These are phyloP conservation scores for Gryllus bimaculatus DNA, from an alignment of 1,140 invertebrate species.

Conservation along the genomic window DNA sequence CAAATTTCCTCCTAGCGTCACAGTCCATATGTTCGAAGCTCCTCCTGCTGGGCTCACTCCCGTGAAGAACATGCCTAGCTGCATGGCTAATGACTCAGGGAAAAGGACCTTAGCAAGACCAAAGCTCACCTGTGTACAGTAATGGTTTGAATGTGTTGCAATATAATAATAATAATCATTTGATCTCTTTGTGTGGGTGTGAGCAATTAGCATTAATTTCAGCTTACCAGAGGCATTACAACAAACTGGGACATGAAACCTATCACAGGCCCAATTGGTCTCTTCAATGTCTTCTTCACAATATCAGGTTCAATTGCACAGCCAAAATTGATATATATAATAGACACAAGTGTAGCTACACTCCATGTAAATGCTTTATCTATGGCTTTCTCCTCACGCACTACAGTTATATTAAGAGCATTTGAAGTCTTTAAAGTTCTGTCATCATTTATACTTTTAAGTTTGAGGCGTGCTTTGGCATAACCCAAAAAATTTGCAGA, in stretches of 20 bases:
- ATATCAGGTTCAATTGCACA: conserved; percentile 74
- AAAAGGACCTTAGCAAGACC: conserved; percentile 62
- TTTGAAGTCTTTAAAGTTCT: conserved; percentile 28
- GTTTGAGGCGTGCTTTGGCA: conserved; percentile 31
- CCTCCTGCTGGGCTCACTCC: conserved; percentile 86
- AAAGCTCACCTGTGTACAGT: conserved; percentile 59
- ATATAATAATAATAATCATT: not conserved
- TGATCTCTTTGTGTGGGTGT: not conserved
- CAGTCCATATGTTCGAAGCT: conserved; percentile 92
- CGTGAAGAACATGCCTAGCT: conserved; percentile 83
- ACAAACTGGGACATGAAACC: conserved; percentile 77
- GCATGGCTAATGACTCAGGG: conserved; percentile 54
- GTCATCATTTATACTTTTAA: conserved; percentile 24
- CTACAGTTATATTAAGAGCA: conserved; percentile 42
- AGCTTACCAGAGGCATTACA: conserved; percentile 78
- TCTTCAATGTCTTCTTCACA: conserved; percentile 56
- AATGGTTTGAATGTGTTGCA: not conserved
- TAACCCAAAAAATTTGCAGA: conserved; percentile 54
- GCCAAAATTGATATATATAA: conserved; percentile 89
- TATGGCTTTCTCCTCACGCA: conserved; percentile 50
- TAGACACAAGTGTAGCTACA: conserved; percentile 65
- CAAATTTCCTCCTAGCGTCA: conserved; percentile 77
- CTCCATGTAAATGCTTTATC: conserved; percentile 69
- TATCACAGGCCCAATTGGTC: conserved; percentile 73
- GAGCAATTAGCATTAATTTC: not conserved